These are phyloP conservation scores for Atrina japonica DNA, from an alignment of 2,888 invertebrate species.

Conservation along the genomic window DNA sequence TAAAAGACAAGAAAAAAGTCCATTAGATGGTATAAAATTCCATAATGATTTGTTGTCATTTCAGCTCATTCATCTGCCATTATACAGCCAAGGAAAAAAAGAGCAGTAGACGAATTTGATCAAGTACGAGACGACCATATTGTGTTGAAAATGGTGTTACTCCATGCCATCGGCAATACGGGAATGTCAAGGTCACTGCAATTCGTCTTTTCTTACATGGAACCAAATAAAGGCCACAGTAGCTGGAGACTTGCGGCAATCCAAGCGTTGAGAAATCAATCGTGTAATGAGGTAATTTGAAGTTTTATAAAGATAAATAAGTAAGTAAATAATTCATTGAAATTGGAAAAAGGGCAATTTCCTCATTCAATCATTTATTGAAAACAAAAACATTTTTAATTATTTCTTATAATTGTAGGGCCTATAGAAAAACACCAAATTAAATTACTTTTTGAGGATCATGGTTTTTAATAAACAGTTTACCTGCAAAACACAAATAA, in stretches of 20 bases:
- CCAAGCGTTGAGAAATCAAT: constrained; percentile 14
- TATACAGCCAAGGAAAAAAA: constrained; percentile 35
- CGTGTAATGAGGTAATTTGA: constrained; percentile 25
- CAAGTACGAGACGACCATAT: constrained; percentile 8
- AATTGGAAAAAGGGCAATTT: no score
- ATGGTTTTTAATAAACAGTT: constrained; percentile 2
- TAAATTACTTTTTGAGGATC: constrained; percentile 2
- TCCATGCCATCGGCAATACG: constrained; percentile 33
- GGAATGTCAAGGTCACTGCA: constrained; percentile 19
- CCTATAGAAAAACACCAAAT: background rate
- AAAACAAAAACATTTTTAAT: background rate
- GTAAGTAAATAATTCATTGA: no score
- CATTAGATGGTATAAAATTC: no score
- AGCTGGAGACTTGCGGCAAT: constrained; percentile 31
- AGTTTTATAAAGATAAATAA: background rate
- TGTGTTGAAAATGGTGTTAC: constrained; percentile 27
- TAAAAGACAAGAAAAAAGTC: no score
- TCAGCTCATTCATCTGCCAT: constrained; percentile 10
- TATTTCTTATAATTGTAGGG: background rate
- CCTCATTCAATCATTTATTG: background rate
- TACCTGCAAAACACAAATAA: no score
- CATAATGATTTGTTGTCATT: no score
- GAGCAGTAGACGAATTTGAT: constrained; percentile 35
- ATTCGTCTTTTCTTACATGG: constrained; percentile 25
- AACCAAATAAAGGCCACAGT: constrained; percentile 24